Evolutionary conservation across 1,140 invertebrate species (phyloP).

Genomic region (Cylas formicarius): DNA sequence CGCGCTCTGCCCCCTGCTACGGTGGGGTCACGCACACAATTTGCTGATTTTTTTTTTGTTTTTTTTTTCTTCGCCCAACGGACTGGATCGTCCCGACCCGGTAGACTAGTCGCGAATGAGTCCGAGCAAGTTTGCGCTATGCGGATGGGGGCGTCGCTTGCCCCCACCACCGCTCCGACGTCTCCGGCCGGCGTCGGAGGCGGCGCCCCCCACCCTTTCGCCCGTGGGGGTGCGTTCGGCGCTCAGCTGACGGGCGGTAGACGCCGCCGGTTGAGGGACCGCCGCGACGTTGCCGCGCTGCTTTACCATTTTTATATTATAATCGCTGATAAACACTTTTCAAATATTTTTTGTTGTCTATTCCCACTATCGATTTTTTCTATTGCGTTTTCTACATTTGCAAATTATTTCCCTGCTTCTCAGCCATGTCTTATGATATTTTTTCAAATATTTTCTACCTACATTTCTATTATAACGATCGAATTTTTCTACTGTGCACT

Average conservation of each 20-base stretch:
- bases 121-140: slow-evolving; percentile 16
- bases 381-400: background rate
- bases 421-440: background rate
- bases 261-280: slow-evolving; percentile 5
- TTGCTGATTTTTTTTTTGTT: background rate
- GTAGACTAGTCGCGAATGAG: slow-evolving; percentile 10
- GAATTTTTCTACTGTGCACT: background rate
- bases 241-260: slow-evolving; percentile 21
- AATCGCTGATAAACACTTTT: no score
- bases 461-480: slow-evolving; percentile 1
- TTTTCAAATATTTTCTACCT: background rate
- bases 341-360: no score
- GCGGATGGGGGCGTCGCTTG: slow-evolving; percentile 7
- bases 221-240: slow-evolving; percentile 10
- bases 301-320: background rate
- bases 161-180: slow-evolving; percentile 4
- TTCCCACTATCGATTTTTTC: background rate
- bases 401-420: background rate
- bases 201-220: no score
- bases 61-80: background rate
- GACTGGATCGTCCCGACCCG: slow-evolving; percentile 7
- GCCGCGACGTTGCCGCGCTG: slow-evolving; percentile 11
- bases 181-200: background rate
- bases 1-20: background rate
- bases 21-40: slow-evolving; percentile 1